Base-by-base conservation (phyloP, 2,888 invertebrate genomes). In the Thymelicus acteon region DNA sequence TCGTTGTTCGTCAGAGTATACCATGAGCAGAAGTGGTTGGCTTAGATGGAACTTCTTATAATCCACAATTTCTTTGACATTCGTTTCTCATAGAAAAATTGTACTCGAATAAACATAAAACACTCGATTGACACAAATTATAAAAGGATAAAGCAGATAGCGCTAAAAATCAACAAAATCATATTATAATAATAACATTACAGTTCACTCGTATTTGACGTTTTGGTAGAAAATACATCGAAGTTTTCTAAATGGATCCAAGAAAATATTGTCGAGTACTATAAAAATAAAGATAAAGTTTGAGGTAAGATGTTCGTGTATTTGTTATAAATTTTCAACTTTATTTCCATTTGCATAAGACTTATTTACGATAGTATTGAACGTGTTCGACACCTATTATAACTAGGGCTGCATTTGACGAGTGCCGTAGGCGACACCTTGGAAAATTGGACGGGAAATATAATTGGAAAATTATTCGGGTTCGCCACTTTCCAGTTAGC, bases 381-480 rank as follows among this genome's bases (percentile, higher is more conserved):
- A 72, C 77, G 79, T 57, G 80, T 71, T 73, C 77, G 44, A 54
- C 47, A 68, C 73, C 78, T 72, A 77, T 81, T 80, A 79, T 77
- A 81, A 81, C 78, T 79, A 82, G 82, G 86, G 87, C 91, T 93
- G 93, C 91, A 85, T 84, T 92, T 93, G 93, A 93, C 93, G 92
- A 91, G 88, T 81, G 92, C 93, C 92, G 87, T 86, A 86, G 85
- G 93, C 93, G 93, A 92, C 93, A 92, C 91, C 90, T 90, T 84
- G 93, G 92, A 93, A 93, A 93, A 93, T 93, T 93, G 93, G 86
- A 91, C 88, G 91, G 91, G 91, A 92, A 93, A 92, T 92, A 93
- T 93, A 93, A 93, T 93, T 93, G 92, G 93, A 92, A 91, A 93
- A 93, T 93, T 93, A 93, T 93, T 90, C 92, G 88, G 90, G 85